Base-by-base conservation (phyloP, 2,888 invertebrate genomes). In the Drosophila yooni region DNA sequence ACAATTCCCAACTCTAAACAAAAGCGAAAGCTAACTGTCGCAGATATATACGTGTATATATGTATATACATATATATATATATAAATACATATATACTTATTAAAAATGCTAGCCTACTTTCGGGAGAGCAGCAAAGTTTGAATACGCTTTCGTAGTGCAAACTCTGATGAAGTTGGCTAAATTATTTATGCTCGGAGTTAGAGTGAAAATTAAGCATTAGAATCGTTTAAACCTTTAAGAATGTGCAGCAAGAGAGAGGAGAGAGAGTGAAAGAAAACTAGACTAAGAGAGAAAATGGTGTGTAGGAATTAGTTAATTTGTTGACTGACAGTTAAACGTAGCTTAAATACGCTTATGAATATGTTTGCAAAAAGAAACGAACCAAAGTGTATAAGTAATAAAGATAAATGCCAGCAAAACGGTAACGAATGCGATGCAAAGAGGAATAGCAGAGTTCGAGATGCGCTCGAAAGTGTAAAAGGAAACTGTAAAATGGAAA, bases 21-120 rank as follows among this genome's bases (percentile, higher is more conserved):
- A 77, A 75, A 79, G 63, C 65, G 80, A 76, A 79, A 79, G 79
- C 79, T 61, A 79, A 73, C 61, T 72, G 71, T 61, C 62, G 68
- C 46, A 75, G 61, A 50, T 2, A 29, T 10, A 29, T 3, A 33
- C 29, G 21, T 21, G 21, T 21, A 51, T 10, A 29, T 36, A 57
- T 46, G 25, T 43, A 68, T 46, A 34, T n/a, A 56, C 21, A 21
- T 61, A 69, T 75, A 78, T 75, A 31, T 15, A 21, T 25, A 13
- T 21, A 21, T 11, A 10, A 21, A 33, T 29, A 43, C 63, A 36
- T 34, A 65, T 59, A 61, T 50, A 56, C 64, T 76, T 85, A 83
- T 81, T 82, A 67, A 82, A 81, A 79, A 73, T 70, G 54, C 62
- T 72, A 72, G 82, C 74, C 83, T 79, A 75, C 79, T 79, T 81